phyloP scores from a whole-genome alignment of 2,113 vertebrate species.

The Carassius carassius region DNA sequence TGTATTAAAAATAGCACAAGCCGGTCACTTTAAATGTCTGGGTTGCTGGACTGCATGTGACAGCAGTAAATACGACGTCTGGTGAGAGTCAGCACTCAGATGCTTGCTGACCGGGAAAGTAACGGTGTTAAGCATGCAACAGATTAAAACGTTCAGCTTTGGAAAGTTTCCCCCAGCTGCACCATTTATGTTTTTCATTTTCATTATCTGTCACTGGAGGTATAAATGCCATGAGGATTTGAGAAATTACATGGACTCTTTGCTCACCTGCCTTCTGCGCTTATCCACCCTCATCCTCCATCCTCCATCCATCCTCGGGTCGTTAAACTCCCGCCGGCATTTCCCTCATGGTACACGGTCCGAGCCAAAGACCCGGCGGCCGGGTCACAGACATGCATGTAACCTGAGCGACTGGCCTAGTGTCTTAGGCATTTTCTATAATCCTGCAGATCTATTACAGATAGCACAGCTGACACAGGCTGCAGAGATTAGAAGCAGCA shows the following conservation, averaged over 20 bases:
- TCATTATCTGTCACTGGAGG: constrained; percentile 80
- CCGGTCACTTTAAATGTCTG: background rate
- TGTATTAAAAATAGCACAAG: background rate
- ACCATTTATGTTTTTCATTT: constrained; percentile 78
- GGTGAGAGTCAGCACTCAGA: constrained; percentile 65
- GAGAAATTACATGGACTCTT: constrained; percentile 80
- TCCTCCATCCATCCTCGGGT: constrained; percentile 40
- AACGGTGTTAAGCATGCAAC: constrained; percentile 68
- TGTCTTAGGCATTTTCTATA: constrained; percentile 74
- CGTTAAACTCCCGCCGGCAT: constrained; percentile 53
- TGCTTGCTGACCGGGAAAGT: constrained; percentile 48
- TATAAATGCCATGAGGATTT: constrained; percentile 84
- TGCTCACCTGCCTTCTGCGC: constrained; percentile 65
- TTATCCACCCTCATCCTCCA: constrained; percentile 62
- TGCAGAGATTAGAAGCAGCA: constrained; percentile 78
- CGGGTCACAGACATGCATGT: constrained; percentile 16
- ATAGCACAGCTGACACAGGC: constrained; percentile 74
- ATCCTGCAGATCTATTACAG: constrained; percentile 82
- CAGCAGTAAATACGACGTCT: constrained; percentile 41
- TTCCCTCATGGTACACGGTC: constrained; percentile 61
- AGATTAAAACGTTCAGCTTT: constrained; percentile 70
- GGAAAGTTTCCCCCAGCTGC: constrained; percentile 66
- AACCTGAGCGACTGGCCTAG: constrained; percentile 58
- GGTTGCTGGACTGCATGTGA: background rate
- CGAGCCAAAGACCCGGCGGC: background rate